phyloP scores from a whole-genome alignment of 2,113 vertebrate genomes.

The Aspiorhynchus laticeps region DNA sequence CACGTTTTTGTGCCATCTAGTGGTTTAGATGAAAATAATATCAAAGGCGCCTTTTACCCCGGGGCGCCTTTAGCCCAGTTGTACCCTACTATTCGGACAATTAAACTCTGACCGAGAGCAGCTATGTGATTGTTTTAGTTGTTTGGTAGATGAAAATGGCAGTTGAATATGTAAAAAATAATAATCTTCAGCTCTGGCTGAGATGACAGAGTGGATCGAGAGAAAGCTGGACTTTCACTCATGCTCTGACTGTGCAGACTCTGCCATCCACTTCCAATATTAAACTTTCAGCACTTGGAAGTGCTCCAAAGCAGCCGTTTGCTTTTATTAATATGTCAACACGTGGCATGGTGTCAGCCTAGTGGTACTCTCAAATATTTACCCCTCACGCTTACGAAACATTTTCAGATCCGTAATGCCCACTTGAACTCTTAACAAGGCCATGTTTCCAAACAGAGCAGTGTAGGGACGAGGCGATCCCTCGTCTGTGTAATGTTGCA shows the following conservation, averaged over 20 bases:
- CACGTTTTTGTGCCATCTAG: too few species aligned
- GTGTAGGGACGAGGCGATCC: conserved; percentile 46
- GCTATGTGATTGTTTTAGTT: neutral
- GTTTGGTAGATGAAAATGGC: neutral
- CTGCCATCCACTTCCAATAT: conserved; percentile 58
- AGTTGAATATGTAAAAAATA: neutral
- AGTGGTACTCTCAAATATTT: conserved; percentile 67
- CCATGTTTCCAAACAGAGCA: conserved; percentile 63
- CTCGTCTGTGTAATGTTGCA: conserved; percentile 70
- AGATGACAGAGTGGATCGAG: neutral
- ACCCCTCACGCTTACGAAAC: conserved; percentile 57
- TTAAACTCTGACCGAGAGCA: neutral
- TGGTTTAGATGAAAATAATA: too few species aligned
- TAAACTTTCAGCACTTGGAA: conserved; percentile 69
- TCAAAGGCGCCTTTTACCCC: too few species aligned
- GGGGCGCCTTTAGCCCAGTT: too few species aligned
- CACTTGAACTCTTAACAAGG: conserved; percentile 69
- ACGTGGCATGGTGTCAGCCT: conserved; percentile 60
- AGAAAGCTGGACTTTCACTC: conserved; percentile 54
- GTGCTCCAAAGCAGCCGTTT: conserved; percentile 66
- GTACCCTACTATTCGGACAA: too few species aligned
- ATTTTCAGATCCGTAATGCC: conserved; percentile 69
- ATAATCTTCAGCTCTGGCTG: neutral
- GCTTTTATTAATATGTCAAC: conserved; percentile 73
- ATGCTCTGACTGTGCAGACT: conserved; percentile 47